These are phyloP conservation scores for Rhadinocentrus ornatus DNA, from an alignment of 2,797 vertebrate species.

Conservation along the genomic window DNA sequence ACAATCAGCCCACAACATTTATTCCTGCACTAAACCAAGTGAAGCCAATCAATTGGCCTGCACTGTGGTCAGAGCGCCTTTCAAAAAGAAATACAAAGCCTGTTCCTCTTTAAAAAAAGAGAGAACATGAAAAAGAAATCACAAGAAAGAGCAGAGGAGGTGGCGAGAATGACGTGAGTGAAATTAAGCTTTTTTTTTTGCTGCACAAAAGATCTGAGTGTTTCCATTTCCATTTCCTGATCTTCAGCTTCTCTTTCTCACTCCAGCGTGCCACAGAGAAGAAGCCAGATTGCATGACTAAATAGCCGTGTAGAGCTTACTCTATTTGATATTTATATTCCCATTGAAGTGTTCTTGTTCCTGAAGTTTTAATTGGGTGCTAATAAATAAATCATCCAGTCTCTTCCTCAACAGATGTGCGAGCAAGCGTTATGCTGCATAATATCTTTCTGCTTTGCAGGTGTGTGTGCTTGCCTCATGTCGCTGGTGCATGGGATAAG, in stretches of 20 bases:
- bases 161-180: conserved; percentile 63
- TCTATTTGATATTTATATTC: conserved; percentile 86
- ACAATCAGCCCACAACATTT: conserved; percentile 79
- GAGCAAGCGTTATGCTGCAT: conserved; percentile 72
- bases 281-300: conserved; percentile 82
- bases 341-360: conserved; percentile 84
- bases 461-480: conserved; percentile 73
- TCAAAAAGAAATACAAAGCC: conserved; percentile 67
- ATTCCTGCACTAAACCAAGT: conserved; percentile 75
- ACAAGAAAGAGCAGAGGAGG: conserved; percentile 66
- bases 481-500: conserved; percentile 68
- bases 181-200: conserved; percentile 72
- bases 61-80: conserved; percentile 58
- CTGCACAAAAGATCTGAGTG: conserved; percentile 77
- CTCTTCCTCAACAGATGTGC: conserved; percentile 85
- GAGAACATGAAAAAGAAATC: conserved; percentile 73
- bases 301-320: conserved; percentile 80
- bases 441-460: conserved; percentile 74
- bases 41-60: conserved; percentile 78
- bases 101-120: conserved; percentile 38
- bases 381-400: conserved; percentile 84
- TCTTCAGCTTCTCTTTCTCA: conserved; percentile 68
- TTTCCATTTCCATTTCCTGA: conserved; percentile 78
- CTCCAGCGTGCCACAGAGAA: conserved; percentile 50
- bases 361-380: conserved; percentile 86